Evolutionary conservation across 2,888 invertebrate species (phyloP), one percentile per base, ranked within the genome.

Genomic region (Aplocera efformata): DNA sequence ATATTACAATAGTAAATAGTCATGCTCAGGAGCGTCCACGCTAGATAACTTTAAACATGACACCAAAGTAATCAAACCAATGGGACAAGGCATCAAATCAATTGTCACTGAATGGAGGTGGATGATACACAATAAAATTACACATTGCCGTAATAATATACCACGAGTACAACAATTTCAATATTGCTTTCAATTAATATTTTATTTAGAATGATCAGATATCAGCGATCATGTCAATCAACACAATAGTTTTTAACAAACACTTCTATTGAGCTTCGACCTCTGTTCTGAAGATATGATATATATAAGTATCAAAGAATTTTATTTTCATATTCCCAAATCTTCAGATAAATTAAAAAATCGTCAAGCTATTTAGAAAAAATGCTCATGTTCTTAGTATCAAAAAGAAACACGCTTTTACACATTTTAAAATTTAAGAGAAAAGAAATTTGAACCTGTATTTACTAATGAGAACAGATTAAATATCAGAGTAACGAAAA

Each of bases 121-220:
- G 44, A 52, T 53, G 41, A 54, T 48, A 53, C 49, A 42, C 13
- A 17, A 17, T 17, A 17, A 17, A 17, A 17, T 3, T 17, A 17
- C 5, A 17, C 13, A 17, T 5, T 43, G 39, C 48, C 68, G 68
- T 72, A 60, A 62, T 67, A 62, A 65, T 61, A 54, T 65, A 55
- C 57, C 69, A 73, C 60, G 58, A 62, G 41, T 50, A 43, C 43
- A 51, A 57, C 48, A 48, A 50, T 52, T 47, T 50, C 39, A 64
- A 57, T 54, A 72, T 71, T 70, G 69, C 63, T 70, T 66, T 65
- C 59, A 67, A 78, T 78, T 64, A 69, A 20, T 38, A 41, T 42
- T 28, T 49, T 60, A n/a, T 58, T 61, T 62, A 57, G 54, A 51
- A 48, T 42, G 36, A 42, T 9, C 32, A 41, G 25, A 26, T 28